These are phyloP conservation scores for Trilocha varians DNA, from an alignment of 2,888 invertebrate species.

Conservation along the genomic window DNA sequence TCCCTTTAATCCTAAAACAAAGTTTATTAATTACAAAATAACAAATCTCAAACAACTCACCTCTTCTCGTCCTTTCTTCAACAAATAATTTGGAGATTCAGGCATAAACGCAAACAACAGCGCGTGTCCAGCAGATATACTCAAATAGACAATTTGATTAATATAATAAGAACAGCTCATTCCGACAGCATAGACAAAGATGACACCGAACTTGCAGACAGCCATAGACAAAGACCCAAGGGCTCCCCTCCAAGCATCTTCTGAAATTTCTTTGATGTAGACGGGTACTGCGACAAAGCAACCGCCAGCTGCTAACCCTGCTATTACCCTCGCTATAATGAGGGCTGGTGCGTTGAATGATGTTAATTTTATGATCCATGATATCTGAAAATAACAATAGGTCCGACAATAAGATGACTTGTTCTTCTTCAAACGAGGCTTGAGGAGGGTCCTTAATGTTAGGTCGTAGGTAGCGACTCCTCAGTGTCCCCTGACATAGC, in stretches of 20 bases:
- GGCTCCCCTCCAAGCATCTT: slow-evolving; percentile 41
- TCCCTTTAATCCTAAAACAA: slow-evolving; percentile 21
- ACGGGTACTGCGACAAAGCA: slow-evolving; percentile 47
- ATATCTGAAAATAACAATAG: slow-evolving; percentile 39
- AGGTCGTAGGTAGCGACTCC: too few species aligned
- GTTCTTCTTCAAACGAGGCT: not conserved
- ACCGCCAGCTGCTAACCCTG: slow-evolving; percentile 41
- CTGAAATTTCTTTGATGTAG: slow-evolving; percentile 47
- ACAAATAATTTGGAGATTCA: slow-evolving; percentile 48
- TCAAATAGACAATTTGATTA: slow-evolving; percentile 39
- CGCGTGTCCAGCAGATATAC: slow-evolving; percentile 30
- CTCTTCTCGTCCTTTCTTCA: slow-evolving; percentile 44
- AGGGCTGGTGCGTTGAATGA: slow-evolving; percentile 28
- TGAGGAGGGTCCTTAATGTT: too few species aligned
- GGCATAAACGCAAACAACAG: slow-evolving; percentile 45
- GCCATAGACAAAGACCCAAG: slow-evolving; percentile 48
- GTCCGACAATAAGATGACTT: not conserved
- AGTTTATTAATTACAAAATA: not conserved
- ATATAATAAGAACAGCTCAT: slow-evolving; percentile 31
- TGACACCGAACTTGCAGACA: slow-evolving; percentile 47
- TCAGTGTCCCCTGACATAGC: too few species aligned
- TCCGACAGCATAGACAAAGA: slow-evolving; percentile 45
- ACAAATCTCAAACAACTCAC: slow-evolving; percentile 18
- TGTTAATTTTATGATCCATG: slow-evolving; percentile 41
- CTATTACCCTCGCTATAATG: slow-evolving; percentile 35